phyloP scores from a whole-genome alignment of 1,140 invertebrate genomes.

The Pseudomyrmex cubaensis region DNA sequence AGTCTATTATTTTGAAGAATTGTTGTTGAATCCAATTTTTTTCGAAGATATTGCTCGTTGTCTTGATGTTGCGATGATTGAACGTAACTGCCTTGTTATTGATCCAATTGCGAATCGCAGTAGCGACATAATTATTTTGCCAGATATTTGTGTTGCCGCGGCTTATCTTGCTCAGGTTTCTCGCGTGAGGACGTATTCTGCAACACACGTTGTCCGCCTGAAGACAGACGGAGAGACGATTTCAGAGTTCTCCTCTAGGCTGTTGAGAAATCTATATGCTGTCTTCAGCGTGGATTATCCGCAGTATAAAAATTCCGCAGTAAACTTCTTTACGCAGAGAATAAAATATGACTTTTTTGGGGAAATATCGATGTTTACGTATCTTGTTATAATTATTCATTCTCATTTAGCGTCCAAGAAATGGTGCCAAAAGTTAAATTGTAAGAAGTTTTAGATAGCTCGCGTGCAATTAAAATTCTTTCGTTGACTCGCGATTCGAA shows the following conservation, averaged over 20 bases:
- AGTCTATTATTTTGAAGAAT: not conserved
- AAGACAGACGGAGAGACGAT: constrained; percentile 76
- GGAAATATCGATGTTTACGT: not conserved
- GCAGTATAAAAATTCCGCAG: not conserved
- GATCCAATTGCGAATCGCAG: constrained; percentile 42
- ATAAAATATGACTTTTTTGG: not conserved
- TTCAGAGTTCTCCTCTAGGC: constrained; percentile 52
- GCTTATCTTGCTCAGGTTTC: constrained; percentile 62
- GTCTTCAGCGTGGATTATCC: constrained; percentile 34
- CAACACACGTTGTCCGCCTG: constrained; percentile 68
- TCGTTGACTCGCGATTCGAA: not conserved
- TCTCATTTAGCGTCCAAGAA: constrained; percentile 11
- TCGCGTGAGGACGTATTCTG: constrained; percentile 37
- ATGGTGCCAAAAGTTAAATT: not conserved
- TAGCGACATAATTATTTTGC: constrained; percentile 24
- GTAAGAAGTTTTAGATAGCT: not conserved
- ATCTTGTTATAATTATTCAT: not conserved
- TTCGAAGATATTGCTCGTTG: not conserved
- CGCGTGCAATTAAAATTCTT: not conserved
- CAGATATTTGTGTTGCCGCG: constrained; percentile 27
- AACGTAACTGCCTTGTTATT: not conserved
- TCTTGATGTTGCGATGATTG: not conserved
- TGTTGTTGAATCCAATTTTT: constrained; percentile 26
- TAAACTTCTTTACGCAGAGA: not conserved
- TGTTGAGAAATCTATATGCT: constrained; percentile 29